Base-by-base conservation (phyloP, 2,797 vertebrate genomes). In the Kryptolebias ocellatus region DNA sequence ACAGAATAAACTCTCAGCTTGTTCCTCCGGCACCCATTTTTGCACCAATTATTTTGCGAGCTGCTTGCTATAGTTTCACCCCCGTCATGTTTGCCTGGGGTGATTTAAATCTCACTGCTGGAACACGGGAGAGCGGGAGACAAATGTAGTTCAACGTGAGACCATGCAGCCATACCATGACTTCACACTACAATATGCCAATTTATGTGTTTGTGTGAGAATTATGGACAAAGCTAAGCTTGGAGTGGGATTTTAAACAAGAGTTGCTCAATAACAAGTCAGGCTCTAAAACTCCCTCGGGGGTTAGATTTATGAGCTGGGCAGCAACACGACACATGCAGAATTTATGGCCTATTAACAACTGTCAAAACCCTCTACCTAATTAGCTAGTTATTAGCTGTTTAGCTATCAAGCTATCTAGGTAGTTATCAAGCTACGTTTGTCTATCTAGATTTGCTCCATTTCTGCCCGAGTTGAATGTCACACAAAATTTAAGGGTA, bases 291-390 rank as follows among this genome's bases (percentile, higher is more conserved):
- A 50, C 62, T 84, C 81, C 82, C 83, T 80, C 29, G 20, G 70
- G 85, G 64, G 51, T 64, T 70, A 81, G 72, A 88, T 86, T 89
- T 87, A 88, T 15, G 56, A 76, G 64, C 72, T 53, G 72, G 70
- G 42, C 81, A 83, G 59, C 64, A 66, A 79, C 34, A 29, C 47
- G 68, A 71, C 76, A 79, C 74, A 60, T 78, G 42, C 50, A 78
- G 60, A 55, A 80, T 75, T 60, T 70, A 52, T 53, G 73, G 67
- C 72, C 76, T 70, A 49, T 70, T 72, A 66, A 64, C 44, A 71
- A 58, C 75, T 53, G 56, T 51, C 66, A 42, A 67, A 67, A 70
- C 55, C 60, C n/a, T 27, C 34, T 49, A 50, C 47, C 5, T 51
- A 53, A 17, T 42, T 47, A n/a, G 9, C 39, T 16, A 24, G 12